Base-by-base conservation (phyloP, 2,113 vertebrate genomes). In the Mobula birostris region DNA sequence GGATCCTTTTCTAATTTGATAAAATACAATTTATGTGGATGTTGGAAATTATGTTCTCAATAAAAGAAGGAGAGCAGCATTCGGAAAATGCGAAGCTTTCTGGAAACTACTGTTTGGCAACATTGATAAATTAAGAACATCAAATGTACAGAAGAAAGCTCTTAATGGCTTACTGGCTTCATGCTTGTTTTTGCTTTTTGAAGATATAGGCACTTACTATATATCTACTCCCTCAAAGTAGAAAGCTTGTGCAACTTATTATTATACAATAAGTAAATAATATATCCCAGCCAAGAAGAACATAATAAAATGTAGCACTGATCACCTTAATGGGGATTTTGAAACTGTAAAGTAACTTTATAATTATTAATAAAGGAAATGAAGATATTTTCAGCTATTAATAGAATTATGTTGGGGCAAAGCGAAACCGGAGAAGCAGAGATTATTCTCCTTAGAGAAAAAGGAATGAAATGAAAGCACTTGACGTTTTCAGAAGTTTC, bases 81-180 rank as follows among this genome's bases (percentile, higher is more conserved):
- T 83, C 70, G 19, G 32, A 70, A 32, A 29, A 40, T 70, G 88
- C 88, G 17, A 68, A 70, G 17, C 68, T 95, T 95, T 95, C 94
- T 95, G 94, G 94, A 97, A 96, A 95, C 94, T 95, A 97, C 95
- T 96, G 95, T 97, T 97, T 96, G 95, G 95, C 94, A 48, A 95
- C 68, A 95, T 95, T 97, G 96, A 97, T 96, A 96, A 97, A 97
- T 96, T 94, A 94, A 95, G 95, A 95, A 96, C 96, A 96, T 96
- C 94, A 95, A 95, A 96, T 96, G 95, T 95, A 95, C 95, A 95
- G 94, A 94, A 94, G 96, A 95, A 96, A 95, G 96, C 96, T 95
- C 95, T 95, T 94, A 95, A 95, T 76, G 68, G 94, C 94, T 94
- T 83, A 88, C 19, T 87, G 80, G 70, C 82, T 94, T 94, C 82